Evolutionary conservation across 2,113 vertebrate genomes (phyloP).

Genomic region (Dicaeum eximium): DNA sequence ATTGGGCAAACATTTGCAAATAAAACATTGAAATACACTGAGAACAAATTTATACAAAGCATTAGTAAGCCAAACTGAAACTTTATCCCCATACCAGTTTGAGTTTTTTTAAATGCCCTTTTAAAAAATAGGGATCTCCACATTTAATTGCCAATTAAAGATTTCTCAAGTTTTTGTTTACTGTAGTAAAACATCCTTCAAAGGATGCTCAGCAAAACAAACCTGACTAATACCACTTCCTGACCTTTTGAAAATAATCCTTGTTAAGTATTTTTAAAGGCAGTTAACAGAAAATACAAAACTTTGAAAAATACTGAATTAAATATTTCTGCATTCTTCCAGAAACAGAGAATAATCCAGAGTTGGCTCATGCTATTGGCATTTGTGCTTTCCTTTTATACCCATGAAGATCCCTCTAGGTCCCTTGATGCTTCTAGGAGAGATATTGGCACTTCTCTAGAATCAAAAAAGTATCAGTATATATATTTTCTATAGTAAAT

Average conservation of each 20-base stretch:
- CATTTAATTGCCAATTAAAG: constrained; percentile 42
- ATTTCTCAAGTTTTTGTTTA: constrained; percentile 34
- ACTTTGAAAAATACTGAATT: background rate
- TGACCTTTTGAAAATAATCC: constrained; percentile 39
- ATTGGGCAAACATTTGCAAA: background rate
- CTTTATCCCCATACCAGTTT: background rate
- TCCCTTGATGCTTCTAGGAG: background rate
- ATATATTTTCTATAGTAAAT: background rate
- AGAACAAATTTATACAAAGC: background rate
- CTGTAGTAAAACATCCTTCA: background rate
- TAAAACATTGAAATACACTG: background rate
- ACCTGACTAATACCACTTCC: background rate
- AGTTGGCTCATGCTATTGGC: background rate
- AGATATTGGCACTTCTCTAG: background rate
- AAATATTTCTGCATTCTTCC: background rate
- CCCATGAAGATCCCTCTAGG: background rate
- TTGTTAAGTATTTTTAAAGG: background rate
- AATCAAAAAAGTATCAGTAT: background rate
- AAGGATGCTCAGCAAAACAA: background rate
- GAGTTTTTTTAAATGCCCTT: background rate
- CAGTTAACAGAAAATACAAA: background rate
- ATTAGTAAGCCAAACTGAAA: background rate
- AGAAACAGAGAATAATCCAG: background rate
- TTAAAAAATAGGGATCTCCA: background rate
- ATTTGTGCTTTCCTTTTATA: background rate